Conservation (phyloP, 2,113 vertebrate genomes). For the Trematocara nigrifrons region DNA sequence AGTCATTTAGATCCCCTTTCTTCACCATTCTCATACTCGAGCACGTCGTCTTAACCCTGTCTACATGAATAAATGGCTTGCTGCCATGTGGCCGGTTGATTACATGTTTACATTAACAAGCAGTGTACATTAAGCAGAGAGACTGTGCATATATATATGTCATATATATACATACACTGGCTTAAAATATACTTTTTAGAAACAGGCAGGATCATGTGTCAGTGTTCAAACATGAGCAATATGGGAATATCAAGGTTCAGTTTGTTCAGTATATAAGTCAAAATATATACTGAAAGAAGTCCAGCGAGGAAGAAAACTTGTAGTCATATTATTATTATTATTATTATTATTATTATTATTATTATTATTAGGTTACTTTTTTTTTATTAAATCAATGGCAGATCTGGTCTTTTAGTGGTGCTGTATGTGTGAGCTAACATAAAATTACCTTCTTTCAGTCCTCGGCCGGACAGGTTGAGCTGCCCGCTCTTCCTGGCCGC, state of each 20-base stretch:
- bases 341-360: too few species aligned
- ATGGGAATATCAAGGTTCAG: background rate
- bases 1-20: background rate
- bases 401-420: background rate
- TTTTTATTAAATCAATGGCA: background rate
- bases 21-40: background rate
- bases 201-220: background rate
- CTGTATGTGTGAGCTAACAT: background rate
- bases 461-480: slow-evolving; percentile 82
- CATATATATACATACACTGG: background rate
- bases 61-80: background rate
- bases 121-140: background rate
- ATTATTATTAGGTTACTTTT: background rate
- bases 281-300: background rate
- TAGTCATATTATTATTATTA: background rate
- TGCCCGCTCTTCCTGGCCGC: slow-evolving; percentile 85
- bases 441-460: slow-evolving; percentile 78
- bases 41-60: rapidly evolving
- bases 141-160: background rate
- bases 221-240: background rate
- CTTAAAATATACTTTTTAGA: background rate
- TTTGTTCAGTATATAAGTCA: background rate
- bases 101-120: background rate
- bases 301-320: background rate
- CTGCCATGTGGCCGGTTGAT: background rate